These are phyloP conservation scores for Acrossocheilus fasciatus DNA, from an alignment of 2,797 vertebrate genomes.

Conservation along the genomic window DNA sequence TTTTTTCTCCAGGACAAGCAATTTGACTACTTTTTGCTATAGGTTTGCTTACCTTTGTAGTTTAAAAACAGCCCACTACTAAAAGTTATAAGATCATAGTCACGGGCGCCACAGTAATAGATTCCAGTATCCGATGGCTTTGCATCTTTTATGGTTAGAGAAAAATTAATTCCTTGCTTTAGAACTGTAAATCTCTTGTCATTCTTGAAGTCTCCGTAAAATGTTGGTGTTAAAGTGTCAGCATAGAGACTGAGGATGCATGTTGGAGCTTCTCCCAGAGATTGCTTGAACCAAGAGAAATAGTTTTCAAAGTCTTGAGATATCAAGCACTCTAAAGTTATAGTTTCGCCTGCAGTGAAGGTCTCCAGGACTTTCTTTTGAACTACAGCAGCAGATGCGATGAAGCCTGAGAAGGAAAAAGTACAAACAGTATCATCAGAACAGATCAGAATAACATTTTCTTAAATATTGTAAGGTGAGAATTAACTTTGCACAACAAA, in stretches of 20 bases:
- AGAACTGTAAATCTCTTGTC: constrained; percentile 13
- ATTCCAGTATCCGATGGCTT: constrained; percentile 36
- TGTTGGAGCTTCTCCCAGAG: constrained; percentile 36
- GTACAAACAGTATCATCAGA: neutral
- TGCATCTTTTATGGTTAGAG: constrained; percentile 34
- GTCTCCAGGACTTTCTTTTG: constrained; percentile 11
- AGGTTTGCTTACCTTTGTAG: constrained; percentile 35
- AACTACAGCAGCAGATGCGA: constrained; percentile 5
- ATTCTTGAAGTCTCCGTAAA: constrained; percentile 19
- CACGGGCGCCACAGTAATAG: constrained; percentile 46
- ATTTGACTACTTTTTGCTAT: neutral
- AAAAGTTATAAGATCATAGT: constrained; percentile 33
- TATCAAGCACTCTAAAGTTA: constrained; percentile 15
- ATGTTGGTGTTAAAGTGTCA: neutral
- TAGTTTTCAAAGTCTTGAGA: neutral
- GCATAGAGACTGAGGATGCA: constrained; percentile 38
- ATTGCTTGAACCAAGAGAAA: constrained; percentile 44
- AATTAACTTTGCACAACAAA: neutral
- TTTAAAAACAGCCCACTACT: constrained; percentile 43
- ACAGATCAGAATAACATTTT: neutral
- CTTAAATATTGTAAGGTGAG: neutral
- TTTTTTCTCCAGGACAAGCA: neutral
- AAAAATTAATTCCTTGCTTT: neutral
- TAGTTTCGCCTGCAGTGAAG: neutral
- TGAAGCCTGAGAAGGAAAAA: constrained; percentile 6